Conservation (phyloP, 2,797 vertebrate genomes). For the Cossypha niveicapilla region DNA sequence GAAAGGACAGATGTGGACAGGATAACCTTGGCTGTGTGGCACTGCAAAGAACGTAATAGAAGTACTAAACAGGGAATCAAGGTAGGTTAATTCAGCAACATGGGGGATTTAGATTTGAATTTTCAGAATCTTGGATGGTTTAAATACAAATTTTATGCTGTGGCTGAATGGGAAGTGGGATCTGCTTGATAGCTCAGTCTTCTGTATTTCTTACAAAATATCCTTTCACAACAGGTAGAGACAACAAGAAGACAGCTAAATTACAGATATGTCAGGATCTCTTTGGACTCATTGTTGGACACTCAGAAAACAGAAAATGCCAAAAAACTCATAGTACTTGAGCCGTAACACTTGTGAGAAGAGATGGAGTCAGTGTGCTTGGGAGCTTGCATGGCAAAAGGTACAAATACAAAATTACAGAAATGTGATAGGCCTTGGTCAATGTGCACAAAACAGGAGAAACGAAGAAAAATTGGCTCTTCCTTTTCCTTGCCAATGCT, state of each 20-base stretch:
- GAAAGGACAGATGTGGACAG: neutral
- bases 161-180: neutral
- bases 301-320: neutral
- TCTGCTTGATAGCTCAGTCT: neutral
- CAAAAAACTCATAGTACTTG: neutral
- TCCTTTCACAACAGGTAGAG: neutral
- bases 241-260: neutral
- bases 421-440: neutral
- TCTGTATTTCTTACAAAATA: neutral
- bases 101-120: neutral
- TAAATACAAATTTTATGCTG: neutral
- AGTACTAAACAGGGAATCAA: neutral
- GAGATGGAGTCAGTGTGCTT: neutral
- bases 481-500: neutral
- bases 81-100: neutral
- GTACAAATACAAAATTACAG: neutral
- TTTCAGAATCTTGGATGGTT: neutral
- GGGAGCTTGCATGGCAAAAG: neutral
- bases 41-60: neutral
- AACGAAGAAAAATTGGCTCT: neutral
- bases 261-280: neutral
- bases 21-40: neutral
- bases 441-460: accelerated
- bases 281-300: neutral
- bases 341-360: neutral